These are phyloP conservation scores for Julus scanicus DNA, from an alignment of 2,888 invertebrate species.

Conservation along the genomic window DNA sequence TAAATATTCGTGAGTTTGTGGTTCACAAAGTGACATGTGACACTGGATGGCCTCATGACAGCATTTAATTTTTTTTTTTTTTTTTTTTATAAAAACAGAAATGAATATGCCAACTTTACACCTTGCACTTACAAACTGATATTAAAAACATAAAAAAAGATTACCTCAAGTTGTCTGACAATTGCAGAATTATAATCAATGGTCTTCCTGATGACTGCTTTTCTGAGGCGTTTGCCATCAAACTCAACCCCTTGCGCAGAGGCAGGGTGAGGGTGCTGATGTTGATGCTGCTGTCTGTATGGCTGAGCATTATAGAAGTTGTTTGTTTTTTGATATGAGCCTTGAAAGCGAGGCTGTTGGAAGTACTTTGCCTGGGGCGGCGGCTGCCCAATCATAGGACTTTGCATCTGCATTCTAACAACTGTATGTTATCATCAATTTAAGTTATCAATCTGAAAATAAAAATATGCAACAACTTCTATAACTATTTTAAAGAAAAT, in stretches of 20 bases:
- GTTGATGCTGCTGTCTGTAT: slow-evolving; percentile 32
- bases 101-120: no score
- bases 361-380: slow-evolving; percentile 37
- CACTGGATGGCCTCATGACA: no score
- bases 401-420: slow-evolving; percentile 51
- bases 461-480: not conserved
- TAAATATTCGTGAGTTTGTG: no score
- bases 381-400: not conserved
- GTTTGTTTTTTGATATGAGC: slow-evolving; percentile 52
- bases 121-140: not conserved
- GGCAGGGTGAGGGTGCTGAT: slow-evolving; percentile 57
- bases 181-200: slow-evolving; percentile 98
- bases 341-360: slow-evolving; percentile 28
- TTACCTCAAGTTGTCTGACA: slow-evolving; percentile 88
- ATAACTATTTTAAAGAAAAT: no score
- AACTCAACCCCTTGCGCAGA: slow-evolving; percentile 73
- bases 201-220: slow-evolving; percentile 97
- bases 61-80: no score
- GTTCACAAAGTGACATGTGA: no score
- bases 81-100: no score
- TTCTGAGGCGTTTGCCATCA: slow-evolving; percentile 94
- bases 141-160: slow-evolving; percentile 55
- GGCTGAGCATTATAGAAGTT: slow-evolving; percentile 51
- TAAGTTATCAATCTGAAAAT: not conserved
- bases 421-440: not conserved